Evolutionary conservation across 2,113 vertebrate genomes (phyloP).

Genomic region (Pollimyrus isidori): DNA sequence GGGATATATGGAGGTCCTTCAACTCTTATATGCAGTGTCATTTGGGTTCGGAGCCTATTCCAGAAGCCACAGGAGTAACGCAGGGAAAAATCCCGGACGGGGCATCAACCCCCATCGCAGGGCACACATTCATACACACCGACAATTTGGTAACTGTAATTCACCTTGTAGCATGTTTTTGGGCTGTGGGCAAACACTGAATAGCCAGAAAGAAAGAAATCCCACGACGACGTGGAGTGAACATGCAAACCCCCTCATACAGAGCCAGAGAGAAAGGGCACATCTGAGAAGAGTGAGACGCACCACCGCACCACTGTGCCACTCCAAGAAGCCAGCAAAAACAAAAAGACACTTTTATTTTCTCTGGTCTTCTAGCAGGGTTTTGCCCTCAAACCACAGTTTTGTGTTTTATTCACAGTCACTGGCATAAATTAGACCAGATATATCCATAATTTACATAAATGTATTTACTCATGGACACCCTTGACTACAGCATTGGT

Average conservation of each 20-base stretch:
- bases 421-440: background rate
- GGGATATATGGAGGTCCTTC: background rate
- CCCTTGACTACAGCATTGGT: background rate
- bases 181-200: background rate
- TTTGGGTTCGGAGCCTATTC: background rate
- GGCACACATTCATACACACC: background rate
- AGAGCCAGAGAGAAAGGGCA: background rate
- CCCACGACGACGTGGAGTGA: background rate
- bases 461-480: background rate
- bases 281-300: background rate
- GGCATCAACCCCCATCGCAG: background rate
- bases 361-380: background rate
- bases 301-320: background rate
- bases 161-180: background rate
- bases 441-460: background rate
- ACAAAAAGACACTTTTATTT: background rate
- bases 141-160: background rate
- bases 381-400: background rate
- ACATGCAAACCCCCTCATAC: background rate
- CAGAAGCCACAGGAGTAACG: background rate
- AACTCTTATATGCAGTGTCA: background rate
- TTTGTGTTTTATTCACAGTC: background rate
- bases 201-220: background rate
- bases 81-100: background rate
- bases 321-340: background rate